phyloP scores from a whole-genome alignment of 2,797 vertebrate species.

The Diceros bicornis region DNA sequence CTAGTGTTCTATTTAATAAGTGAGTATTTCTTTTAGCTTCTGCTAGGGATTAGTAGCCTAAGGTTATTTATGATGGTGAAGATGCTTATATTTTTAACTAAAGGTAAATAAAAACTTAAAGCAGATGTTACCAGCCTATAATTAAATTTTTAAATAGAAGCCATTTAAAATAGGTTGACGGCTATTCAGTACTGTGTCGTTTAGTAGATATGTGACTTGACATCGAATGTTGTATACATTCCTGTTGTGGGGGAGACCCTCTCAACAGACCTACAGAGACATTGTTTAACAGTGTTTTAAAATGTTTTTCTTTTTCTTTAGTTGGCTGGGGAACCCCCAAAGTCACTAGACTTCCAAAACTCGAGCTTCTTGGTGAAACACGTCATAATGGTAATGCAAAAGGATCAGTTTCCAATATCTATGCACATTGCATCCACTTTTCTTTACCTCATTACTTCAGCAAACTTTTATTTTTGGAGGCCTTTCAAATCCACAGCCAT shows the following conservation, averaged over 20 bases:
- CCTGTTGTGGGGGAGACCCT: slow-evolving; percentile 52
- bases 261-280: neutral
- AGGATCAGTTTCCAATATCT: slow-evolving; percentile 82
- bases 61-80: neutral
- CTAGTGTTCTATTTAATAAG: slow-evolving; percentile 37
- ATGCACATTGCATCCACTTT: slow-evolving; percentile 78
- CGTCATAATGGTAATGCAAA: slow-evolving; percentile 95
- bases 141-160: slow-evolving; percentile 39
- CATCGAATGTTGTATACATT: neutral
- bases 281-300: slow-evolving; percentile 79
- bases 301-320: slow-evolving; percentile 91
- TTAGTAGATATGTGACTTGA: neutral
- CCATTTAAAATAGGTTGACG: neutral
- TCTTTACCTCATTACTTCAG: slow-evolving; percentile 72
- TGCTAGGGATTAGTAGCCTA: neutral
- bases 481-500: slow-evolving; percentile 73
- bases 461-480: slow-evolving; percentile 80
- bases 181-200: neutral
- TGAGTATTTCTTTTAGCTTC: slow-evolving; percentile 36
- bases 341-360: slow-evolving; percentile 96
- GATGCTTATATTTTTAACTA: slow-evolving; percentile 41
- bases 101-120: slow-evolving; percentile 46
- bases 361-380: slow-evolving; percentile 96
- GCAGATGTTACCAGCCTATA: neutral
- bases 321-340: slow-evolving; percentile 98